A percentile compares a stretch with the other conserved stretches of the same genome.
Evolutionary conservation across 2,113 vertebrate species (phyloP).

Genomic region (Pygoscelis antarcticus): DNA sequence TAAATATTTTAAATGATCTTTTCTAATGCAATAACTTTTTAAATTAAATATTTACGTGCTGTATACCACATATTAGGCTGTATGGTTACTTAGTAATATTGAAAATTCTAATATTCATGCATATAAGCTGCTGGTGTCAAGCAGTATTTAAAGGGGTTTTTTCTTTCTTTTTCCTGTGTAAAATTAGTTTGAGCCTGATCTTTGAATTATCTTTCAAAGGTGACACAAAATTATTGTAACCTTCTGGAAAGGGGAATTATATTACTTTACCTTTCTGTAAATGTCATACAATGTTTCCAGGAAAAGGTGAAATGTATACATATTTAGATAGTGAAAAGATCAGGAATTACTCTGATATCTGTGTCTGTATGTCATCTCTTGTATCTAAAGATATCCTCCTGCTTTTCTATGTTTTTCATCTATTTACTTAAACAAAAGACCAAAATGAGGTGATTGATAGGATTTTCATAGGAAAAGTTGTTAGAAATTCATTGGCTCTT

Average conservation of each 20-base stretch:
- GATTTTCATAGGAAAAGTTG: background rate
- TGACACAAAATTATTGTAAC: background rate
- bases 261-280: conserved; percentile 19
- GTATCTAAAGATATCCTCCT: background rate
- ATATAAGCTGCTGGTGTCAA: background rate
- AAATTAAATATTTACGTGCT: background rate
- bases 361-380: background rate
- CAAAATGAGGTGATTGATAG: background rate
- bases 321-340: background rate
- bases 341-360: background rate
- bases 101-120: background rate
- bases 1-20: background rate
- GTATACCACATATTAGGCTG: background rate
- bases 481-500: background rate
- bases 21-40: background rate
- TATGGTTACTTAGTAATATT: background rate
- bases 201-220: conserved; percentile 1
- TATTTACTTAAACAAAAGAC: background rate
- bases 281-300: background rate
- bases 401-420: background rate
- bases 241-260: background rate
- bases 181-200: background rate
- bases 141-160: background rate
- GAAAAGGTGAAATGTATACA: background rate
- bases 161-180: background rate